Conservation (phyloP, 2,888 invertebrate genomes). For the Sicus ferrugineus region DNA sequence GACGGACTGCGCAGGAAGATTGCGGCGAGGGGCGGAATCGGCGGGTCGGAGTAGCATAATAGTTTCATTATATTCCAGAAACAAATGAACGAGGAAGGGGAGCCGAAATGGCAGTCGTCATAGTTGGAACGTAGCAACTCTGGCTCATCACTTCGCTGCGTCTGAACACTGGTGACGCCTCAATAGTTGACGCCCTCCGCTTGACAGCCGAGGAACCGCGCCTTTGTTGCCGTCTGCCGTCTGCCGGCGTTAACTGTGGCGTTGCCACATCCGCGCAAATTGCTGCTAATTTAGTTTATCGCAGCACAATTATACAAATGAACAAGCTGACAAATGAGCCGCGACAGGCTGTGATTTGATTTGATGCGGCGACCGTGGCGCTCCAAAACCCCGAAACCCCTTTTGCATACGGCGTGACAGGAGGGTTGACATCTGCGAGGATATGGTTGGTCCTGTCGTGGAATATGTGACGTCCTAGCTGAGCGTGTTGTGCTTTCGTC, state of each 20-base stretch:
- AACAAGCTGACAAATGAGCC: slow-evolving; percentile 64
- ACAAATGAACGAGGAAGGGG: neutral
- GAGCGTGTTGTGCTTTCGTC: neutral
- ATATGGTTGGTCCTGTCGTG: neutral
- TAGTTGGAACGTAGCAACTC: slow-evolving; percentile 39
- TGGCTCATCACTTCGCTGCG: neutral
- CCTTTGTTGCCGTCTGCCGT: neutral
- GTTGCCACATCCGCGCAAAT: slow-evolving; percentile 53
- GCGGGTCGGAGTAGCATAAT: neutral
- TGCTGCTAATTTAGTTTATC: slow-evolving; percentile 64
- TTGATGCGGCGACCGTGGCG: slow-evolving; percentile 21
- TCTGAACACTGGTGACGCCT: neutral
- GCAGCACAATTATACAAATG: slow-evolving; percentile 64
- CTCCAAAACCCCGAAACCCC: slow-evolving; percentile 1
- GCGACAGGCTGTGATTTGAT: slow-evolving; percentile 43
- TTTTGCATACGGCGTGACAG: slow-evolving; percentile 20
- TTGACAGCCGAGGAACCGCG: neutral
- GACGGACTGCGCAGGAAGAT: neutral
- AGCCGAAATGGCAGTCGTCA: slow-evolving; percentile 31
- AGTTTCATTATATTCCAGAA: neutral
- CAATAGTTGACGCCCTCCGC: slow-evolving; percentile 15
- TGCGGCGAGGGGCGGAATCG: neutral
- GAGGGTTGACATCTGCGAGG: neutral
- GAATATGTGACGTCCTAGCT: neutral
- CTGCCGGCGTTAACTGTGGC: neutral